Conservation (phyloP, 1,140 invertebrate genomes). For the Papilio xuthus region DNA sequence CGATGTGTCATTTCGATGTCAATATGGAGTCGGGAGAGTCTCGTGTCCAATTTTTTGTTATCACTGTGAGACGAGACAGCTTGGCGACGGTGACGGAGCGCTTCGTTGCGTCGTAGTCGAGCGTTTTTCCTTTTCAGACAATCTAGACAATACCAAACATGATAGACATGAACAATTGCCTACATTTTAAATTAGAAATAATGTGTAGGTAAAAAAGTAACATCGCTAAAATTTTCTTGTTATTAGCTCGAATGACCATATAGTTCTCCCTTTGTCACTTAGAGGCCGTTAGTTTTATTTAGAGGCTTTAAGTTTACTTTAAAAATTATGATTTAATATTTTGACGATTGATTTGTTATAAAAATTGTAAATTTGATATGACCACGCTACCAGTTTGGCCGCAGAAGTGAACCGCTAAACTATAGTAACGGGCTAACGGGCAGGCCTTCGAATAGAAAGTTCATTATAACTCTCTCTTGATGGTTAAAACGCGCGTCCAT, state of each 20-base stretch:
- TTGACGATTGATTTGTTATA: not conserved
- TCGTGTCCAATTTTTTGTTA: not conserved
- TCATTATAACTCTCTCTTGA: constrained; percentile 25
- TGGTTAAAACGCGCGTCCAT: constrained; percentile 7
- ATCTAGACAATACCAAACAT: not conserved
- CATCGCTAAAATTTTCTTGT: not conserved
- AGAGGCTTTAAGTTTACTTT: not conserved
- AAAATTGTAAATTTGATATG: not conserved
- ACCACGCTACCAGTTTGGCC: not conserved
- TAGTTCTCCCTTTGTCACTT: not conserved
- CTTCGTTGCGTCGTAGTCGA: not conserved
- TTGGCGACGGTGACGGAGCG: not conserved
- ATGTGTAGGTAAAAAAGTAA: not conserved
- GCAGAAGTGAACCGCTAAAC: constrained; percentile 3
- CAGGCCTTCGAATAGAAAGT: constrained; percentile 15
- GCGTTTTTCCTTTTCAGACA: not conserved
- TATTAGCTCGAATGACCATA: no score
- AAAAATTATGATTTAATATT: not conserved
- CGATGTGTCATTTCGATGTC: not conserved
- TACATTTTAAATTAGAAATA: not conserved
- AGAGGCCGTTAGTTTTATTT: no score
- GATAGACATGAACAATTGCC: no score
- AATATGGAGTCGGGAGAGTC: not conserved
- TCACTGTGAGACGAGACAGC: not conserved
- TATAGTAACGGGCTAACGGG: constrained; percentile 19